Percentiles rank a stretch among this genome's conserved stretches.
phyloP scores from a whole-genome alignment of 2,888 invertebrate genomes.

The Drosophila seclusa region DNA sequence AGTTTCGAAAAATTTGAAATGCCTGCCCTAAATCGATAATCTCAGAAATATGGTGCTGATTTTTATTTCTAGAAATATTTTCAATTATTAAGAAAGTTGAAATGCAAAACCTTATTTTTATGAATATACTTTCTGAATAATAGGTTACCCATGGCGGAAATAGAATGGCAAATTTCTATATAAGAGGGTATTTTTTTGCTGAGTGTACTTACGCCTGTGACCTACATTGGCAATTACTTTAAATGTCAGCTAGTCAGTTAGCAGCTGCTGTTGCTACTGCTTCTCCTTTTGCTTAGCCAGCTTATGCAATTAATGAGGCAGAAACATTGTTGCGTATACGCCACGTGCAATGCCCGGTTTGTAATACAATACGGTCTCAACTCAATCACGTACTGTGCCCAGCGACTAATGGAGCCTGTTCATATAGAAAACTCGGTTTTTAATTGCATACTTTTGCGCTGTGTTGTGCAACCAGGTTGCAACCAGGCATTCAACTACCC shows the following conservation, averaged over 20 bases:
- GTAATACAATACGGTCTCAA: not conserved
- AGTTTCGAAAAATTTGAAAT: not conserved
- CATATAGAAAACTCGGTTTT: conserved; percentile 12
- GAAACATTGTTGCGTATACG: conserved; percentile 30
- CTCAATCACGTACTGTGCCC: conserved; percentile 1
- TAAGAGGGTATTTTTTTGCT: not conserved
- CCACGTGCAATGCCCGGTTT: conserved; percentile 25
- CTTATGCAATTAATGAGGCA: conserved; percentile 35
- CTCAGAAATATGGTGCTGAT: not conserved
- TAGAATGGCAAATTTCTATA: not conserved
- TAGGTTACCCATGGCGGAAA: not conserved
- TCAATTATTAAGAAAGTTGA: not conserved
- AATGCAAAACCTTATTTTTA: not conserved
- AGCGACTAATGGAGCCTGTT: not conserved
- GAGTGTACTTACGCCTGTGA: not conserved
- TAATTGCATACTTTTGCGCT: conserved; percentile 11
- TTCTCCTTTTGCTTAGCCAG: not conserved
- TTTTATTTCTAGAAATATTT: not conserved
- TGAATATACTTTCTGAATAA: not conserved
- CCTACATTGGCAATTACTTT: not conserved
- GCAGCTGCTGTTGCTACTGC: conserved; percentile 9
- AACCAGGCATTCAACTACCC: no score
- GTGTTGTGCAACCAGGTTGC: not conserved
- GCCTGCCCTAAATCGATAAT: not conserved
- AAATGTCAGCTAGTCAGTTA: conserved; percentile 18